These are phyloP conservation scores for Egretta garzetta DNA, from an alignment of 2,113 vertebrate genomes.

Conservation along the genomic window DNA sequence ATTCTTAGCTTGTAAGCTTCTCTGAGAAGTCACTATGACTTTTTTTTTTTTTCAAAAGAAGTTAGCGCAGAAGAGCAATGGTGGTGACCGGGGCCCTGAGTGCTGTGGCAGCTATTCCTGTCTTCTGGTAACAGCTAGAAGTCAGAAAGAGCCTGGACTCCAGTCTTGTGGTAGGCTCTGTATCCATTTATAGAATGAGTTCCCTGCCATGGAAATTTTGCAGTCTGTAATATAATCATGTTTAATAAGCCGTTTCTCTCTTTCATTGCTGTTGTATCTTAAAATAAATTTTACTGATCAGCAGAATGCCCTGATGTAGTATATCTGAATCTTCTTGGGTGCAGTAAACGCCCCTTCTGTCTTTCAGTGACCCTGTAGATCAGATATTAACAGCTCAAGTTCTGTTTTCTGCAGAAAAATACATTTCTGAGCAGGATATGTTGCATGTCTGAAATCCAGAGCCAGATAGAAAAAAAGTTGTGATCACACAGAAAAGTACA, in stretches of 20 bases:
- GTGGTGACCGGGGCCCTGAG: too few relatives aligned
- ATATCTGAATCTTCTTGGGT: not conserved
- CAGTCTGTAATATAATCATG: not conserved
- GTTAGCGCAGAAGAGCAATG: not conserved
- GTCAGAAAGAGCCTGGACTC: too few relatives aligned
- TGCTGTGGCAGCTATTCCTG: not conserved
- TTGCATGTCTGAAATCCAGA: not conserved
- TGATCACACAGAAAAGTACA: not conserved
- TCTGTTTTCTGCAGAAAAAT: not conserved
- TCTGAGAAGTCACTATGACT: not conserved
- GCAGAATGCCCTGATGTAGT: not conserved
- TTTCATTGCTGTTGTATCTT: not conserved
- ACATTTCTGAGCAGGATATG: not conserved
- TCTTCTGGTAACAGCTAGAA: too few relatives aligned
- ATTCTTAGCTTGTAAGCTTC: not conserved
- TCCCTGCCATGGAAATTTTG: not conserved
- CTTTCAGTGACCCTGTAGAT: not conserved
- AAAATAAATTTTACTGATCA: slow-evolving; percentile 15
- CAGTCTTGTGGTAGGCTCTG: not conserved
- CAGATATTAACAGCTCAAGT: not conserved
- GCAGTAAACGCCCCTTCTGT: not conserved
- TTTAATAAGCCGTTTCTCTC: not conserved
- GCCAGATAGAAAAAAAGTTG: not conserved
- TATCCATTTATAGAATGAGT: not conserved
- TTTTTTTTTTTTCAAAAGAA: not conserved